Base-by-base conservation (phyloP, 2,888 invertebrate genomes). In the Geotrupes spiniger region DNA sequence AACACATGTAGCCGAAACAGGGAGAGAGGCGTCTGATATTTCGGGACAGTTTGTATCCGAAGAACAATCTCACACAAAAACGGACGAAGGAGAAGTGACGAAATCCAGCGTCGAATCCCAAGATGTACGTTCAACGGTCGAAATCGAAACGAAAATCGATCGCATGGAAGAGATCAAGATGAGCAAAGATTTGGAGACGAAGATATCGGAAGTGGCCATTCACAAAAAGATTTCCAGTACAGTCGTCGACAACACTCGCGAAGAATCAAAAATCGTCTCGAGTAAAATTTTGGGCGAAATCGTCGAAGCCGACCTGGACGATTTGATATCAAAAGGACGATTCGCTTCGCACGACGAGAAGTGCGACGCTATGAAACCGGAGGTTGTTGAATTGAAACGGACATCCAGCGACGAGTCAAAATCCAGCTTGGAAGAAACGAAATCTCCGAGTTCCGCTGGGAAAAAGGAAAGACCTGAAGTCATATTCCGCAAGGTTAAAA, bases 401-500 rank as follows among this genome's bases (percentile, higher is more conserved):
- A 70, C 72, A 4, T 69, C 69, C 6, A 76, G 74, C 49, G 74
- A 73, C 44, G 75, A 76, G 41, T 78, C 74, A 0, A 74, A 75
- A 61, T 78, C 74, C 2, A 72, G 71, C 42, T 62, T 68, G 36
- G 74, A 71, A 41, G 71, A 74, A 36, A 63, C 65, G 8, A 74
- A 72, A 61, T 74, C 76, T 9, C 81, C 69, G 2, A 68, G 70
- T 36, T 15, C 29, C 27, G 33, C 42, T 15, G 38, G 16, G 25
- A 38, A 25, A 16, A 16, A 25, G 42, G 27, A 9, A 36, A 64
- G 65, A 49, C 65, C 65, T 15, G 66, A 68, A 45, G 74, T 75
- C 2, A 51, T 70, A 14, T 58, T 74, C 29, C 56, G 75, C 36
- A 74, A 71, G 63, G 60, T 61, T 17, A 69, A 64, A 63, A 56